phyloP scores from a whole-genome alignment of 2,797 vertebrate genomes.

The Sebastes taczanowskii region DNA sequence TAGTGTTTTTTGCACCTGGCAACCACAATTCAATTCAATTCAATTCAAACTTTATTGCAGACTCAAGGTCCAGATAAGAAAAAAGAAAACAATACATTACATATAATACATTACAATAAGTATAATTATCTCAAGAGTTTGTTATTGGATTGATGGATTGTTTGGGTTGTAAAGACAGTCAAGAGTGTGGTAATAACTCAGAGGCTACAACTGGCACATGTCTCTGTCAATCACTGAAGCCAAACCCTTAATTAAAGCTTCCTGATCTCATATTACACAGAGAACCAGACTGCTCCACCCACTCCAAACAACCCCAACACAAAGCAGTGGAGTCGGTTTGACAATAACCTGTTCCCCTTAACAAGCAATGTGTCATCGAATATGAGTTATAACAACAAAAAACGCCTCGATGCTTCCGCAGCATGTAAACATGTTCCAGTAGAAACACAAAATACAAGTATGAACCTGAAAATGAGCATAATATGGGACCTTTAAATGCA shows the following conservation, averaged over 20 bases:
- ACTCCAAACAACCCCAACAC: background rate
- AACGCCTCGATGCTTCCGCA: accelerated
- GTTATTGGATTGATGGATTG: background rate
- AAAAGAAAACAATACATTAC: too few species aligned
- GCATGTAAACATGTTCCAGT: too few species aligned
- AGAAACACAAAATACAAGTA: too few species aligned
- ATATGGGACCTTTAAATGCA: background rate
- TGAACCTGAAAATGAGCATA: too few species aligned
- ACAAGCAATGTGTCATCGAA: too few species aligned
- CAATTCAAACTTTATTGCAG: too few species aligned
- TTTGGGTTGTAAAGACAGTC: background rate
- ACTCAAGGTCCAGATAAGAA: too few species aligned
- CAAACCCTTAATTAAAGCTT: background rate
- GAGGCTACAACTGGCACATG: background rate
- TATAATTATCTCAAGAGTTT: background rate
- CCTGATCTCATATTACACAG: background rate
- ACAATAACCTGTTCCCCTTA: background rate
- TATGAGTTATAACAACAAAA: accelerated
- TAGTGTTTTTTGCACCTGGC: background rate
- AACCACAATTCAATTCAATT: too few species aligned
- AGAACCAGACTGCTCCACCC: background rate
- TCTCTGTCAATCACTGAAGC: slow-evolving; percentile 6
- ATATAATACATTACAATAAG: too few species aligned
- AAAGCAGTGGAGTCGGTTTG: accelerated
- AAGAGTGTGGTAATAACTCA: background rate